Percentiles rank a stretch among this genome's conserved stretches.
These are phyloP conservation scores for Hermetia illucens DNA, from an alignment of 1,140 invertebrate species.

Conservation along the genomic window DNA sequence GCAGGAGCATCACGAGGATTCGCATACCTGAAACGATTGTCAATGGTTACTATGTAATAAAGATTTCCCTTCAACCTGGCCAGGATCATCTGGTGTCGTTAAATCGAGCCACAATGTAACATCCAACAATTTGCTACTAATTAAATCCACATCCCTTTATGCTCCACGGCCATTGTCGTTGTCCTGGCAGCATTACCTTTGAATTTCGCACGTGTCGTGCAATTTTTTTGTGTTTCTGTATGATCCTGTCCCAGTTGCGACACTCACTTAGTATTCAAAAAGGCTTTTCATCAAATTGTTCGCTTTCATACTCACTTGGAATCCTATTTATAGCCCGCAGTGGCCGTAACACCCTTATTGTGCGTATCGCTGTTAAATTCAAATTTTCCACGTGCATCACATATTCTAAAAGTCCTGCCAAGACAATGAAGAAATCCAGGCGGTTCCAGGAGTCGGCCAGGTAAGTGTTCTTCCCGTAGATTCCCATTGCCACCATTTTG, in stretches of 20 bases:
- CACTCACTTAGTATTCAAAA: neutral
- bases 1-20: slow-evolving; percentile 94
- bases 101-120: too few relatives aligned
- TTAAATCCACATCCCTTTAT: neutral
- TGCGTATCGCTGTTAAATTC: slow-evolving; percentile 94
- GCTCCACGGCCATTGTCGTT: slow-evolving; percentile 1
- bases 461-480: slow-evolving; percentile 87
- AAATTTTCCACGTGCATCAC: slow-evolving; percentile 92
- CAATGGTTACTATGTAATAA: slow-evolving; percentile 8
- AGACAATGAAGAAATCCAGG: slow-evolving; percentile 95
- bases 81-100: too few relatives aligned
- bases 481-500: slow-evolving; percentile 98
- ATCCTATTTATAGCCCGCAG: slow-evolving; percentile 97
- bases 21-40: slow-evolving; percentile 77
- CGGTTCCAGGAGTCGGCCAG: slow-evolving; percentile 97
- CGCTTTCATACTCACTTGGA: slow-evolving; percentile 74
- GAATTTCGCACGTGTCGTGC: neutral
- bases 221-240: too few relatives aligned
- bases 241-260: too few relatives aligned
- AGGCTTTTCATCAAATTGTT: neutral
- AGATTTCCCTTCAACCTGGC: too few relatives aligned
- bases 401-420: slow-evolving; percentile 90
- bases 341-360: slow-evolving; percentile 90
- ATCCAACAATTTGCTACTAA: neutral
- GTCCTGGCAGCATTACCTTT: neutral